A percentile compares a stretch with the other conserved stretches of the same genome.
These are phyloP conservation scores for Eumerus sabulonum DNA, from an alignment of 2,888 invertebrate species.

Conservation along the genomic window DNA sequence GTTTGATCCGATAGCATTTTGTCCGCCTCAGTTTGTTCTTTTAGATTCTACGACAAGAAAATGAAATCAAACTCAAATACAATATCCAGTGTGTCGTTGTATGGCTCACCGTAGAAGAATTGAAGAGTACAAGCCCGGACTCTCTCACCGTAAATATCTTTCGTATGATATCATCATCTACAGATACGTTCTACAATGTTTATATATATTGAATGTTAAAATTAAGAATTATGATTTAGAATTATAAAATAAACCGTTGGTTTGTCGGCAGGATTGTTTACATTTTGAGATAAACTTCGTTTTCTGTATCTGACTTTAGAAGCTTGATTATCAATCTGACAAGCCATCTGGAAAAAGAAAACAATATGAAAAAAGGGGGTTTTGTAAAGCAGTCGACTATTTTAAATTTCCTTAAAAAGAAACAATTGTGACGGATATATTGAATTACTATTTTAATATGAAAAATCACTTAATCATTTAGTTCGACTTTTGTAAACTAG, in stretches of 20 bases:
- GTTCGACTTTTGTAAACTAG: too few relatives aligned
- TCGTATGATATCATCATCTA: constrained; percentile 36
- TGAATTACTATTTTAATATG: too few relatives aligned
- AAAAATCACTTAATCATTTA: too few relatives aligned
- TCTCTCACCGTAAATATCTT: constrained; percentile 41
- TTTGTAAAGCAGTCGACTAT: too few relatives aligned
- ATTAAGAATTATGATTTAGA: background rate
- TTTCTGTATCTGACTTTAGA: constrained; percentile 13
- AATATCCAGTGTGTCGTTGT: too few relatives aligned
- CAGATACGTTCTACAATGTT: constrained; percentile 32
- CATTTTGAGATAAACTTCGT: constrained; percentile 15
- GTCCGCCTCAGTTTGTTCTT: constrained; percentile 21
- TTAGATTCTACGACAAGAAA: background rate
- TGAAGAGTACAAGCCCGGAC: constrained; percentile 48
- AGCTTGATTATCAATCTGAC: constrained; percentile 26
- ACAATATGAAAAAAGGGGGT: background rate
- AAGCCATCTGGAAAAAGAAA: constrained; percentile 43
- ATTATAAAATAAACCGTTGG: constrained; percentile 23
- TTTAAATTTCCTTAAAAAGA: too few relatives aligned
- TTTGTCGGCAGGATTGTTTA: constrained; percentile 1
- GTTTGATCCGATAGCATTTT: constrained; percentile 55
- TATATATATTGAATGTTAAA: constrained; percentile 5
- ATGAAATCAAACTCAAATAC: too few relatives aligned
- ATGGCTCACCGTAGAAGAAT: background rate
- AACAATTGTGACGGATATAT: too few relatives aligned